These are phyloP conservation scores for Lithophane ornitopus DNA, from an alignment of 2,888 invertebrate genomes.

Conservation along the genomic window DNA sequence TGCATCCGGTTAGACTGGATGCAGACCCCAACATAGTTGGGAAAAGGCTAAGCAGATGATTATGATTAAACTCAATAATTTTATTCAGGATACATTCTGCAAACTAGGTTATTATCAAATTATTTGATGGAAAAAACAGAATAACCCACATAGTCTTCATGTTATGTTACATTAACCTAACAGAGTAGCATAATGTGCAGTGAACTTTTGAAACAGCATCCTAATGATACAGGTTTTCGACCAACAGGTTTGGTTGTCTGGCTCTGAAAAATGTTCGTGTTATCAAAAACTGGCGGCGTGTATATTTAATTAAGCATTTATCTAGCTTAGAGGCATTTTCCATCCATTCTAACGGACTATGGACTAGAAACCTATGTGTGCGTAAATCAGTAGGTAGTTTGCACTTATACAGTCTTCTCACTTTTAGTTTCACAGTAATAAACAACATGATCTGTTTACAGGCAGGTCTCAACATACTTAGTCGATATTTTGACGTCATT, in stretches of 20 bases:
- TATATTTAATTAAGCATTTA: constrained; percentile 31
- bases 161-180: too few relatives aligned
- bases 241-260: constrained; percentile 2
- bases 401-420: neutral
- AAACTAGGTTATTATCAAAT: too few relatives aligned
- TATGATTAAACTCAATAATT: too few relatives aligned
- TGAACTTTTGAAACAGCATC: neutral
- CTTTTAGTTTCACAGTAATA: constrained; percentile 21
- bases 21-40: too few relatives aligned
- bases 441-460: constrained; percentile 16
- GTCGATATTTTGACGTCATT: constrained; percentile 12
- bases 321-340: constrained; percentile 38
- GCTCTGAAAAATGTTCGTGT: constrained; percentile 25
- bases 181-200: neutral
- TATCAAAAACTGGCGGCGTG: constrained; percentile 30
- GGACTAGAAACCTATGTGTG: constrained; percentile 1
- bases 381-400: constrained; percentile 5
- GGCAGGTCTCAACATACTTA: neutral
- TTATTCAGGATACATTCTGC: too few relatives aligned
- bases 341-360: constrained; percentile 11
- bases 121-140: too few relatives aligned
- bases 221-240: constrained; percentile 11
- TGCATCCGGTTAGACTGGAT: too few relatives aligned
- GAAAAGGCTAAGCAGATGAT: too few relatives aligned
- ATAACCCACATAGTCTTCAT: too few relatives aligned